phyloP scores from a whole-genome alignment of 2,888 invertebrate species.

The Cerceris rybyensis region DNA sequence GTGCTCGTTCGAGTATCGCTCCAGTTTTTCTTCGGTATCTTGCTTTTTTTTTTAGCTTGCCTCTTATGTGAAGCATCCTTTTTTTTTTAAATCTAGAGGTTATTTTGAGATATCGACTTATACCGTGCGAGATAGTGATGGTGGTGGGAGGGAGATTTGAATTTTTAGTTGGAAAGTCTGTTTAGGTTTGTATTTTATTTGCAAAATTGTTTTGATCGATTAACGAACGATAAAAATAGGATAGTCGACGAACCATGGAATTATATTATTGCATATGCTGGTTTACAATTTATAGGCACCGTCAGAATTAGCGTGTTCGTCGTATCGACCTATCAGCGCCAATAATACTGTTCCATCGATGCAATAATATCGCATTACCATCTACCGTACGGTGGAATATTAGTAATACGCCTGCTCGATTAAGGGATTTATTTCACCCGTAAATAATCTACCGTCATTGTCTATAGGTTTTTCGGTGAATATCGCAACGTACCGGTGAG shows the following conservation, averaged over 20 bases:
- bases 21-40: conserved; percentile 11
- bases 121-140: too few relatives aligned
- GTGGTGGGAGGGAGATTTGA: too few relatives aligned
- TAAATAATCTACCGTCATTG: conserved; percentile 16
- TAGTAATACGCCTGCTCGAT: conserved; percentile 17
- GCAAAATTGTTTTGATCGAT: too few relatives aligned
- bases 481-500: too few relatives aligned
- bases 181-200: too few relatives aligned
- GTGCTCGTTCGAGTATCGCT: too few relatives aligned
- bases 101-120: too few relatives aligned
- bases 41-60: conserved; percentile 7
- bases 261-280: conserved; percentile 7
- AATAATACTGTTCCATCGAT: conserved; percentile 4
- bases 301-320: conserved; percentile 26
- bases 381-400: conserved; percentile 17
- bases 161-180: too few relatives aligned
- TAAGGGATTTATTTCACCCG: conserved; percentile 11
- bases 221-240: too few relatives aligned
- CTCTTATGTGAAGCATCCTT: too few relatives aligned
- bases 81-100: too few relatives aligned
- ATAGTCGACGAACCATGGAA: background rate
- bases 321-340: conserved; percentile 19
- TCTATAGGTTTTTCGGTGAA: conserved; percentile 6
- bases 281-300: conserved; percentile 24
- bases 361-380: conserved; percentile 20